Percentiles rank a stretch among this genome's conserved stretches.
Evolutionary conservation across 2,113 vertebrate genomes (phyloP).

Genomic region (Pogona vitticeps): DNA sequence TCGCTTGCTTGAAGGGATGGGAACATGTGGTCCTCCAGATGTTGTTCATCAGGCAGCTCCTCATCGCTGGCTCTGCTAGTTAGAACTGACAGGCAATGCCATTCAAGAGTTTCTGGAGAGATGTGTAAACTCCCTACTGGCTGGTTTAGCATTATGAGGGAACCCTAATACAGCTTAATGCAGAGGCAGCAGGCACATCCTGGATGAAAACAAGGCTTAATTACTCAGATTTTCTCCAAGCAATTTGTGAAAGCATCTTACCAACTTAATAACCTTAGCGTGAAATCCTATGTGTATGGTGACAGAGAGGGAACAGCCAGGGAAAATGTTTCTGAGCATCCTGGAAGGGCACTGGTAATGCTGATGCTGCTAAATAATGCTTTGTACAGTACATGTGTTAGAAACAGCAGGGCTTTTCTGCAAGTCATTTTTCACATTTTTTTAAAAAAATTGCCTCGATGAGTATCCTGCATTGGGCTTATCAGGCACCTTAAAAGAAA

Average conservation of each 20-base stretch:
- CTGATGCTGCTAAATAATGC: not conserved
- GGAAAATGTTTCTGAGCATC: no score
- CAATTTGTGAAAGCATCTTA: not conserved
- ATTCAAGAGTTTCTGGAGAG: no score
- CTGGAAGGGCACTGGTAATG: no score
- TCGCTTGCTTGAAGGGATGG: no score
- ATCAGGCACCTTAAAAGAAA: no score
- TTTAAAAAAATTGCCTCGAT: not conserved
- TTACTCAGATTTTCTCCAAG: not conserved
- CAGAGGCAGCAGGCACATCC: not conserved
- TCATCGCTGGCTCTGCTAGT: no score
- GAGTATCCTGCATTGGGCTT: not conserved
- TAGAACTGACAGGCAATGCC: no score
- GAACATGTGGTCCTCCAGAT: no score
- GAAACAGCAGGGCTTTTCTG: not conserved
- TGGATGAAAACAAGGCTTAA: not conserved
- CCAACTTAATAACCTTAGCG: not conserved
- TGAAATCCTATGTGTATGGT: not conserved
- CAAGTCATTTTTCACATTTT: not conserved
- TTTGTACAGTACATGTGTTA: not conserved
- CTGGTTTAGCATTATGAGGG: not conserved
- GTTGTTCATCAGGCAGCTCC: no score
- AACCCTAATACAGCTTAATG: not conserved
- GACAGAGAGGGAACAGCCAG: no score
- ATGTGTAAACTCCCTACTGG: no score